phyloP scores from a whole-genome alignment of 2,888 invertebrate genomes.

The Tachina grossa region DNA sequence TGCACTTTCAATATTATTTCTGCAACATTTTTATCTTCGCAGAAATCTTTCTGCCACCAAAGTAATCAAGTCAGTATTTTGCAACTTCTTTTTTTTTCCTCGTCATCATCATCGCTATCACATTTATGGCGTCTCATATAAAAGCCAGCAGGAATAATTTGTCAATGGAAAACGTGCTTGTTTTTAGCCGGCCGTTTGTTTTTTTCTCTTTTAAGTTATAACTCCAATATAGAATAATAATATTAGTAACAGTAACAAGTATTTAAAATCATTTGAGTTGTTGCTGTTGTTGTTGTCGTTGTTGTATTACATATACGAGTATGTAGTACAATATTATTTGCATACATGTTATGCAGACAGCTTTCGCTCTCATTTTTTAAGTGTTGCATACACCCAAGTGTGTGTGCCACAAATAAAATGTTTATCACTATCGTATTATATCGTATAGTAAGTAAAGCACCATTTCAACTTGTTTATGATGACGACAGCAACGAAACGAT shows the following conservation, averaged over 20 bases:
- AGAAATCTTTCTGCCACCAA: constrained; percentile 39
- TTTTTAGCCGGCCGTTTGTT: constrained; percentile 18
- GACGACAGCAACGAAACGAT: constrained; percentile 51
- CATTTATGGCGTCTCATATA: constrained; percentile 55
- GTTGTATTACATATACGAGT: constrained; percentile 14
- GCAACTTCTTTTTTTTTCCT: constrained; percentile 37
- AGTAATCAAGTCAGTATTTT: constrained; percentile 43
- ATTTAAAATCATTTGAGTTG: constrained; percentile 28
- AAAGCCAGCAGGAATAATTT: constrained; percentile 66
- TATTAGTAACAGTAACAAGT: constrained; percentile 51
- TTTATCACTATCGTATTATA: not conserved
- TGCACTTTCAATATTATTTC: constrained; percentile 68
- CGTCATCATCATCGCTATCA: constrained; percentile 33
- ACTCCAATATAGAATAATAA: constrained; percentile 61
- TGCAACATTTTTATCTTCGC: constrained; percentile 42
- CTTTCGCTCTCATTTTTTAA: constrained; percentile 71
- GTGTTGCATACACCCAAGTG: constrained; percentile 54
- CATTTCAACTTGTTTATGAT: constrained; percentile 53
- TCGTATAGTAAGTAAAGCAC: not conserved
- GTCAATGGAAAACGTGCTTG: constrained; percentile 67
- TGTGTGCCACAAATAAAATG: constrained; percentile 1
- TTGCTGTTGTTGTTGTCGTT: constrained; percentile 5
- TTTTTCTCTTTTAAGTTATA: constrained; percentile 15
- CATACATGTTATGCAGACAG: constrained; percentile 70
- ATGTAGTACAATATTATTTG: constrained; percentile 46